Percentiles rank a stretch among this genome's conserved stretches.
phyloP scores from a whole-genome alignment of 2,113 vertebrate species.

The Hoplias malabaricus region DNA sequence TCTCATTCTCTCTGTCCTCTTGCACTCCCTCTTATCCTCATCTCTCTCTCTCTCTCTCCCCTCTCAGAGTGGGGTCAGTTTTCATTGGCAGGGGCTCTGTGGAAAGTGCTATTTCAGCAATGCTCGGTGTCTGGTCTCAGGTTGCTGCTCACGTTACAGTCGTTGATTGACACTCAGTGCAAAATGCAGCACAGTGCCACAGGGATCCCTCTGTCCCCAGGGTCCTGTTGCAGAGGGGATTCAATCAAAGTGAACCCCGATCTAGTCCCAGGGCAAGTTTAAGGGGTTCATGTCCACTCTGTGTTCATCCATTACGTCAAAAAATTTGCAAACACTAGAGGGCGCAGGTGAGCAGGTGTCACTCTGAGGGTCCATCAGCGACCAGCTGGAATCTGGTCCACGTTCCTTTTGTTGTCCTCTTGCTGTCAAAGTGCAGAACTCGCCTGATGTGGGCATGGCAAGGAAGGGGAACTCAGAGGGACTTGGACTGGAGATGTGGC shows the following conservation, averaged over 20 bases:
- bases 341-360: too few relatives aligned
- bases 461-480: too few relatives aligned
- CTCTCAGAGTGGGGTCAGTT: constrained; percentile 30
- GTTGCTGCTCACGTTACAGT: constrained; percentile 56
- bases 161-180: constrained; percentile 47
- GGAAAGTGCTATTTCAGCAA: constrained; percentile 62
- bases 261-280: not conserved
- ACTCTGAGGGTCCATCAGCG: too few relatives aligned
- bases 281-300: too few relatives aligned
- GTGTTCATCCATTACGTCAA: too few relatives aligned
- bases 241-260: constrained; percentile 7
- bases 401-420: too few relatives aligned
- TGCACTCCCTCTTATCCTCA: not conserved
- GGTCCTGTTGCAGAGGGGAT: constrained; percentile 27
- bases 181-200: constrained; percentile 9
- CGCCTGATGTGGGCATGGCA: too few relatives aligned
- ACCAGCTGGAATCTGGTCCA: too few relatives aligned
- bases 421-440: too few relatives aligned
- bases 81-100: constrained; percentile 44
- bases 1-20: too few relatives aligned
- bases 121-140: constrained; percentile 45
- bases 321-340: too few relatives aligned
- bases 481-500: too few relatives aligned
- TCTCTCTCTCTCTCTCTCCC: not conserved
- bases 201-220: not conserved